Base-by-base conservation (phyloP, 2,797 vertebrate species). In the Hypotaenidia philippensis region DNA sequence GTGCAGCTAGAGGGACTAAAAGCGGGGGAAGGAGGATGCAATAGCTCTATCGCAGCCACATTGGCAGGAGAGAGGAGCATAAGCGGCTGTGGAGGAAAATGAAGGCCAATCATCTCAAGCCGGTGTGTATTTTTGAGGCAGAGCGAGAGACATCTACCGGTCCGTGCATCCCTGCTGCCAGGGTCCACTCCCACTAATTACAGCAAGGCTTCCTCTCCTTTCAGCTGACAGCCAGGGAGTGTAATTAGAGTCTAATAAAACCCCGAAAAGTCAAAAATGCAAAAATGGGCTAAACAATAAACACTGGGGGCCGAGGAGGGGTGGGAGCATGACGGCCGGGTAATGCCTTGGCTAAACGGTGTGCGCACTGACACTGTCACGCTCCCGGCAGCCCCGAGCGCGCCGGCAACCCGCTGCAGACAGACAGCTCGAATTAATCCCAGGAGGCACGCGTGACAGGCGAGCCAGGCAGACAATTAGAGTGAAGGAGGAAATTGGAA, bases 341-440 rank as follows among this genome's bases (percentile, higher is more conserved):
- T 98, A 97, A 98, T 98, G 99, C 98, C 98, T 74, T 2, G 95
- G 97, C 97, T 97, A 98, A 98, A 97, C 98, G 98, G 98, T 96
- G 98, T 96, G 98, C 98, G 98, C 98, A 97, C 97, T 98, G 99
- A 97, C 99, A 98, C 98, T 98, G 99, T 98, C 99, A 98, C 98
- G 98, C 98, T 98, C 98, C 97, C 98, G 44, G 98, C 98, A 97
- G 98, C 99, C 98, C 99, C 97, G 97, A 98, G 99, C 98, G 98
- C 98, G 98, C 98, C 97, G 97, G 98, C 98, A 99, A 99, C 98
- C 98, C 97, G 98, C 98, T 96, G 98, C 99, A 99, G 99, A 99
- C 99, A 99, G 99, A 99, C 99, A 99, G 99, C 99, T 99, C 96
- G 98, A 99, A 99, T 99, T 99, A 99, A 99, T 99, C 99, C 99